Evolutionary conservation across 2,797 vertebrate species (phyloP), one percentile per base, ranked within the genome.

Genomic region (Aplochiton taeniatus): DNA sequence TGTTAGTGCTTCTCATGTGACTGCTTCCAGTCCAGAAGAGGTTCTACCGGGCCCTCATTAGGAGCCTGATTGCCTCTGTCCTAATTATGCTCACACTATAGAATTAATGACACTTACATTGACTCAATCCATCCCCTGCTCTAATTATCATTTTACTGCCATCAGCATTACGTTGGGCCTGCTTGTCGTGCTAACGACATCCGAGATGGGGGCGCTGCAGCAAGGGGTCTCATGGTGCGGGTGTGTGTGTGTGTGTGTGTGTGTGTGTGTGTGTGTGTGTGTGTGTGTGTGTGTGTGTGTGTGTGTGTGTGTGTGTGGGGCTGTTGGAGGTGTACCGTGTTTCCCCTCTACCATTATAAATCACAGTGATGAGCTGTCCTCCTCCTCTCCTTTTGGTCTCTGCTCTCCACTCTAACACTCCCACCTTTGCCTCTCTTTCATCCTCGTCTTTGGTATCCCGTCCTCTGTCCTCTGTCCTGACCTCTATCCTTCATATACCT

Each of bases 31-130:
- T 68, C 62, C 83, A 79, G 73, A 81, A 87, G 65, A 82, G 78
- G 58, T 85, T 84, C 77, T 84, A 87, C 83, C 73, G 84, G 70
- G 48, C 74, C 54, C 81, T 90, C 86, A 88, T 91, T 89, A 90
- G 75, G 73, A 88, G 81, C 79, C 71, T 87, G 83, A 90, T 87
- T 88, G 85, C 83, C 74, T 88, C 87, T 84, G 77, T 80, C 82
- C 85, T 90, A 89, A 90, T 91, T 89, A 90, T 87, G 71, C 73
- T 73, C 77, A 84, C 83, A 85, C 76, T 84, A 72, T 80, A 83
- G 86, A 85, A 90, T 88, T 78, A 90, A 93, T 90, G 87, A 88
- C 81, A 87, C 73, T 85, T 90, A 85, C 80, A 91, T 80, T 85
- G 79, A 86, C 81, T 85, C 82, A 79, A 90, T 90, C 83, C 68